phyloP scores from a whole-genome alignment of 2,888 invertebrate genomes.

The Timema cristinae region DNA sequence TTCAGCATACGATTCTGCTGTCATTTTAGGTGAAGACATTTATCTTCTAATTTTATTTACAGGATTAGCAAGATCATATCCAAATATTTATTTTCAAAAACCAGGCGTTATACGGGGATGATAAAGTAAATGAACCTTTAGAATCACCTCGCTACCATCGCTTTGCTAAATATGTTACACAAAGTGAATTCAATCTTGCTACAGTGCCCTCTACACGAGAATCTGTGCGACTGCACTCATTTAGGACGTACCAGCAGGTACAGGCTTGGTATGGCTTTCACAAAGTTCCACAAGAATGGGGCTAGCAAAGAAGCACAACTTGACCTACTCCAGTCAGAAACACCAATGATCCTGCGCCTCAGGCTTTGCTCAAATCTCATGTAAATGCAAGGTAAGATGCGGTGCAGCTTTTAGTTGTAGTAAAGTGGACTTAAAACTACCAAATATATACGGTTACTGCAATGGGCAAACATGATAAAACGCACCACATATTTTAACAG shows the following conservation, averaged over 20 bases:
- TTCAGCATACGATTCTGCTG: no score
- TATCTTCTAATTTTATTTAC: no score
- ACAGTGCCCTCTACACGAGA: constrained; percentile 23
- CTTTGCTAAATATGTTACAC: constrained; percentile 28
- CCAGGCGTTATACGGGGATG: no score
- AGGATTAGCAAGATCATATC: not conserved
- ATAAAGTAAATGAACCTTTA: no score
- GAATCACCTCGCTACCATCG: not conserved
- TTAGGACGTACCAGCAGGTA: constrained; percentile 32
- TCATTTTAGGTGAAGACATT: no score
- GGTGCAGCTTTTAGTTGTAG: constrained; percentile 23
- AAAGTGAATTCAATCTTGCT: constrained; percentile 30
- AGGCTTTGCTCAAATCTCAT: constrained; percentile 26
- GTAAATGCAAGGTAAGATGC: constrained; percentile 13
- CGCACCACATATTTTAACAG: constrained; percentile 31
- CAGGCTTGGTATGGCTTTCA: constrained; percentile 29
- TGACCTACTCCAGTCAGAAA: no score
- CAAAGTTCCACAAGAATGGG: no score
- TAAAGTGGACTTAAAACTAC: constrained; percentile 23
- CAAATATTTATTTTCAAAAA: not conserved
- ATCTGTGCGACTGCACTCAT: constrained; percentile 33
- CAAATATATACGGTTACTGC: constrained; percentile 25
- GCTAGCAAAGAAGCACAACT: no score
- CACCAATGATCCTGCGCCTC: constrained; percentile 12
- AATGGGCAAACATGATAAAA: no score